Conservation (phyloP, 2,888 invertebrate species). For the Drosophila planitibia region DNA sequence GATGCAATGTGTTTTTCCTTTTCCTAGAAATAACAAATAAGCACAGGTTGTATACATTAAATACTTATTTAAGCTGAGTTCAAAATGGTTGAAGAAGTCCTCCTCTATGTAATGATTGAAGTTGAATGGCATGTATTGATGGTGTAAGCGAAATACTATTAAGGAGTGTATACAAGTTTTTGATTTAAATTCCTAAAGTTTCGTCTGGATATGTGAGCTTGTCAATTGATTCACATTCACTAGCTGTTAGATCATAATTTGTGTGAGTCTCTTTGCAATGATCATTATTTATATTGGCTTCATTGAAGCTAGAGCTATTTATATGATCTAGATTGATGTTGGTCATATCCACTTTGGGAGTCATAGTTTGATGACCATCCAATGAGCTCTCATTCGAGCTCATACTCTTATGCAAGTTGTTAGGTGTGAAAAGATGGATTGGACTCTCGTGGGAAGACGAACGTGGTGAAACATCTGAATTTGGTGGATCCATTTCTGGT, state of each 20-base stretch:
- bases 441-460: neutral
- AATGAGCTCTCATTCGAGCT: slow-evolving; percentile 1
- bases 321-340: no score
- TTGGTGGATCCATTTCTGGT: neutral
- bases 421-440: neutral
- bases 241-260: neutral
- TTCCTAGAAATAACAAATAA: neutral
- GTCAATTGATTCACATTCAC: neutral
- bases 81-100: neutral
- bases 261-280: no score
- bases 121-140: neutral
- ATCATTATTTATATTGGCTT: neutral
- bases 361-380: neutral
- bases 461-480: neutral
- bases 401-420: neutral
- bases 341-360: neutral
- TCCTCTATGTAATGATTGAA: neutral
- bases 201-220: no score
- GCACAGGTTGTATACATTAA: neutral
- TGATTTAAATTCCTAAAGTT: neutral
- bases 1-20: neutral
- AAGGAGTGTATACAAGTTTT: neutral
- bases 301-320: neutral
- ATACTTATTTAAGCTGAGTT: neutral
- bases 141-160: neutral